phyloP scores from a whole-genome alignment of 1,140 invertebrate genomes.

The Microplitis demolitor region DNA sequence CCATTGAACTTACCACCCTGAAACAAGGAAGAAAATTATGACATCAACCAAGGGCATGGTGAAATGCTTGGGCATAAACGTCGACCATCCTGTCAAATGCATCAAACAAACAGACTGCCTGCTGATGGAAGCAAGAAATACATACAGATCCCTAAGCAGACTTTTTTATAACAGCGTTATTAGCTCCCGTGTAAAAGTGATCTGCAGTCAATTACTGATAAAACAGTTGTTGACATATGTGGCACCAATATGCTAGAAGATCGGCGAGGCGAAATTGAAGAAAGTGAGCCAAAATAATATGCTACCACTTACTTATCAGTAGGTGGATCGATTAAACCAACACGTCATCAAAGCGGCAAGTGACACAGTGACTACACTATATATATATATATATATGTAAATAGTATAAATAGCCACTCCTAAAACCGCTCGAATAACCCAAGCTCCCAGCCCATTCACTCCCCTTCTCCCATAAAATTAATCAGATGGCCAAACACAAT shows the following conservation, averaged over 20 bases:
- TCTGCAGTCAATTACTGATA: conserved; percentile 22
- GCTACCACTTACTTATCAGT: no score
- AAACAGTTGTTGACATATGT: conserved; percentile 23
- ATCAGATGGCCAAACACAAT: no score
- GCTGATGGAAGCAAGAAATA: background rate
- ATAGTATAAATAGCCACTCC: no score
- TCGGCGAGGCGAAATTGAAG: conserved; percentile 7
- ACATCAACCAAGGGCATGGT: background rate
- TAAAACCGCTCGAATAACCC: no score
- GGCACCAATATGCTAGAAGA: conserved; percentile 14
- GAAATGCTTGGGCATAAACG: background rate
- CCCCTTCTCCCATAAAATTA: no score
- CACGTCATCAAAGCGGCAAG: no score
- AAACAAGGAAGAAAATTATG: background rate
- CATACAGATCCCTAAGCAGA: background rate
- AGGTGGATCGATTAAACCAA: no score
- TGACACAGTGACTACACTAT: no score
- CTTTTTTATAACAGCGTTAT: conserved; percentile 25
- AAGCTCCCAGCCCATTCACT: no score
- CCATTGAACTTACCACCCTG: background rate
- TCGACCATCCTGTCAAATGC: background rate
- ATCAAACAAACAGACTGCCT: background rate
- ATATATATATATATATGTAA: no score
- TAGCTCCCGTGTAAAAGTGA: conserved; percentile 3
- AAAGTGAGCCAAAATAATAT: background rate